Evolutionary conservation across 2,888 invertebrate genomes (phyloP).

Genomic region (Drosophila picticornis): DNA sequence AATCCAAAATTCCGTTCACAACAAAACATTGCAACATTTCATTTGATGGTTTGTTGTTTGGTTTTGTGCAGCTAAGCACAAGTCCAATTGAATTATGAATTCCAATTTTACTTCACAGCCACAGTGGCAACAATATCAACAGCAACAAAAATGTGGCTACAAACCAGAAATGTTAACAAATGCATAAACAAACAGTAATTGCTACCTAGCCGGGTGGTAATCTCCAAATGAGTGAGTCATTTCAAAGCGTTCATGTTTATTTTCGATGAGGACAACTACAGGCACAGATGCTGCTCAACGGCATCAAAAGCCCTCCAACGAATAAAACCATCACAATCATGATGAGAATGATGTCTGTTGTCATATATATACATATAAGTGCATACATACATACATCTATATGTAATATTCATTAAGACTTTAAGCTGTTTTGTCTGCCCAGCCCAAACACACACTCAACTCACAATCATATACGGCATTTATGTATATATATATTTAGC

Average conservation of each 20-base stretch:
- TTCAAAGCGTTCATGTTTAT: constrained; percentile 60
- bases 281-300: constrained; percentile 18
- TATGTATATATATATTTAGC: constrained; percentile 14
- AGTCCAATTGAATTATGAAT: constrained; percentile 80
- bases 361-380: neutral
- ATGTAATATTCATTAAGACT: constrained; percentile 49
- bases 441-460: constrained; percentile 28
- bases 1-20: constrained; percentile 20
- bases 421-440: constrained; percentile 68
- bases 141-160: constrained; percentile 26
- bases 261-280: constrained; percentile 27
- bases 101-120: constrained; percentile 68
- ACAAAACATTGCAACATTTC: constrained; percentile 40
- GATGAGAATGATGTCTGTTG: constrained; percentile 21
- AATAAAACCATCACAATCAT: constrained; percentile 47
- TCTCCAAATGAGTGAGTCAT: constrained; percentile 63
- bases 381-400: constrained; percentile 8
- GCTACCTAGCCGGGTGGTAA: constrained; percentile 67
- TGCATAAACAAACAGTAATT: constrained; percentile 76
- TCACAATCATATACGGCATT: constrained; percentile 18
- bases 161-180: constrained; percentile 60
- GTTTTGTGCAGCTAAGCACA: constrained; percentile 63
- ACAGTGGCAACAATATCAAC: constrained; percentile 37
- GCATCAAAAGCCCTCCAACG: constrained; percentile 26
- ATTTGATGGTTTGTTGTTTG: constrained; percentile 49